These are phyloP conservation scores for Oscarella lobularis DNA, from an alignment of 37 sponge, comb jelly and placozoan species.

Conservation along the genomic window DNA sequence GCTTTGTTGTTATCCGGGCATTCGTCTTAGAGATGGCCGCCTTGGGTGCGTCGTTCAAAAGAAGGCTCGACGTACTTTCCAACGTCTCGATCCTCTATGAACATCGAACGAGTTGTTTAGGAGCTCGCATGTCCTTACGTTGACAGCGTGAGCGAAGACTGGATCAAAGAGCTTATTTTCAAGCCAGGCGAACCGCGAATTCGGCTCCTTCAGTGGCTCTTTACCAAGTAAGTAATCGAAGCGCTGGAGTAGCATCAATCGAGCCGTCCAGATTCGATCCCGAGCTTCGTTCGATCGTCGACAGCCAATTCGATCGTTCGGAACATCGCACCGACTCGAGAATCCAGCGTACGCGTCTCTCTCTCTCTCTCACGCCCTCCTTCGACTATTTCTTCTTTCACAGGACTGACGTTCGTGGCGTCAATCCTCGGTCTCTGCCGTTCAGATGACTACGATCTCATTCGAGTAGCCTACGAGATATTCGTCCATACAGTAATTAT, in stretches of 20 bases:
- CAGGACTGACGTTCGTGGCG: not conserved
- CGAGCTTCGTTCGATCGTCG: not conserved
- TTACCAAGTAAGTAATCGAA: conserved; percentile 26
- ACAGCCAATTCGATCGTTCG: not conserved
- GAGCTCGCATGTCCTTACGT: conserved; percentile 46
- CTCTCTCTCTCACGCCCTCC: not conserved
- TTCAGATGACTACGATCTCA: not conserved
- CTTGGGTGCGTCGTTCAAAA: no score
- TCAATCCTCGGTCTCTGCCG: not conserved
- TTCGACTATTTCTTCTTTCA: not conserved
- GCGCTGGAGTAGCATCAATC: not conserved
- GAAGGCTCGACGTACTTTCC: no score
- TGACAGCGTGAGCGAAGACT: conserved; percentile 24
- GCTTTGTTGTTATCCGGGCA: no score
- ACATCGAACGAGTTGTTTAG: conserved; percentile 13
- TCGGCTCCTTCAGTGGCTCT: conserved; percentile 44
- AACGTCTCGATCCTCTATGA: not conserved
- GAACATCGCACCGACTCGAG: not conserved
- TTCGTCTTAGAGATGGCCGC: no score
- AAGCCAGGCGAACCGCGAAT: conserved; percentile 48
- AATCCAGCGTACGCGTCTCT: not conserved
- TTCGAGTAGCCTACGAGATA: not conserved
- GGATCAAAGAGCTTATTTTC: conserved; percentile 30
- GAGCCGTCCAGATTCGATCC: not conserved
- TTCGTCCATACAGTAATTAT: no score